Evolutionary conservation across 2,888 invertebrate species (phyloP), one percentile per base, ranked within the genome.

Genomic region (Lasioglossum villosulum): DNA sequence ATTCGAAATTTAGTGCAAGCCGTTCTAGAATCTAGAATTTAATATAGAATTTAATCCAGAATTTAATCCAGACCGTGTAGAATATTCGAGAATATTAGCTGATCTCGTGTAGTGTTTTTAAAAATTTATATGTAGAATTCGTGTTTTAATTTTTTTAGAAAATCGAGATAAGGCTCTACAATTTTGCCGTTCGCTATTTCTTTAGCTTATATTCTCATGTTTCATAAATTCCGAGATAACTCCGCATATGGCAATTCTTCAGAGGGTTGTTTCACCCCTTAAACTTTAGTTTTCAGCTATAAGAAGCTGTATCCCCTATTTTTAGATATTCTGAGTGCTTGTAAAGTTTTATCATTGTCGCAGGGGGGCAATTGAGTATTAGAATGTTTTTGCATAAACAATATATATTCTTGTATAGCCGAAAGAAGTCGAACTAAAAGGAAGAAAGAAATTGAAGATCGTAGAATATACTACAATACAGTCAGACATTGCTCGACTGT

Each of bases 231-330:
- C 30, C 63, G 19, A 16, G 63, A 63, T 63, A 63, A 6, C 30
- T 63, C 30, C 19, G 63, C 30, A 16, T 27, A 63, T 63, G 63
- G 30, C 63, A 30, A 30, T 63, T 30, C 63, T 63, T 63, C 16
- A 30, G 63, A 63, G 63, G 16, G 30, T 30, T 30, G 63, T 63
- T 63, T 63, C 63, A 19, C 63, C 63, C 63, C 63, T 63, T 63
- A 30, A 30, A 19, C 63, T 30, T 63, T 4, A 19, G 63, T 63
- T 30, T 63, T 63, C 63, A 30, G 30, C 63, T 63, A 8, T 63
- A 63, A 8, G 59, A 16, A 30, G 16, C 63, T 30, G 30, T 27
- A 19, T 63, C 63, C 63, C 63, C 63, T 63, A 30, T 30, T 19
- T 30, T 63, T 5, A 63, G 30, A 30, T 30, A n/a, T 63, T 30